phyloP scores from a whole-genome alignment of 2,797 vertebrate species.

The Antennarius maculatus region DNA sequence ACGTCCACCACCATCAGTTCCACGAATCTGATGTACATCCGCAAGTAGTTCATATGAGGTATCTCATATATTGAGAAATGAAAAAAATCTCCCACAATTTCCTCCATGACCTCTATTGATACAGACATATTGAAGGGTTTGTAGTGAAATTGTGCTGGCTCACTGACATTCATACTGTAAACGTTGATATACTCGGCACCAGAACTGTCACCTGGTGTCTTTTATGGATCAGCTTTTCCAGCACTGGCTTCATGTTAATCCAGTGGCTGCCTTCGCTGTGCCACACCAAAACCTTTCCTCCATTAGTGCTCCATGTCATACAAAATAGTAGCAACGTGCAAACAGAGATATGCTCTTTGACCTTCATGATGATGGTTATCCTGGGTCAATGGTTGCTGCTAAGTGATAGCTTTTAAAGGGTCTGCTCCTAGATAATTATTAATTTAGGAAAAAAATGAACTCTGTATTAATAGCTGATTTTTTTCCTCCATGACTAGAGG shows the following conservation, averaged over 20 bases:
- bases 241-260: slow-evolving; percentile 79
- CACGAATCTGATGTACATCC: not conserved
- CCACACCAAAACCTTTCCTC: not conserved
- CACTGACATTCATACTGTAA: not conserved
- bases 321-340: not conserved
- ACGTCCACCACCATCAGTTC: no score
- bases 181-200: not conserved
- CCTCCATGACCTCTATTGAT: not conserved
- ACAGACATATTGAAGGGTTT: not conserved
- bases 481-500: no score
- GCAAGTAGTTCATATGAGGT: slow-evolving; percentile 2
- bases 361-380: no score
- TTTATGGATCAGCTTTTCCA: slow-evolving; percentile 70
- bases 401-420: no score
- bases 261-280: slow-evolving; percentile 2
- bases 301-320: not conserved
- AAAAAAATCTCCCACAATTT: not conserved
- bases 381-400: no score
- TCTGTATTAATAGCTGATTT: no score
- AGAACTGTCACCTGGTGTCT: slow-evolving; percentile 72
- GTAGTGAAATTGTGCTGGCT: not conserved
- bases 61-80: not conserved
- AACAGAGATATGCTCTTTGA: no score
- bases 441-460: no score
- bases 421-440: no score